Evolutionary conservation across 2,797 vertebrate species (phyloP), one percentile per base, ranked within the genome.

Genomic region (Erethizon dorsatum): DNA sequence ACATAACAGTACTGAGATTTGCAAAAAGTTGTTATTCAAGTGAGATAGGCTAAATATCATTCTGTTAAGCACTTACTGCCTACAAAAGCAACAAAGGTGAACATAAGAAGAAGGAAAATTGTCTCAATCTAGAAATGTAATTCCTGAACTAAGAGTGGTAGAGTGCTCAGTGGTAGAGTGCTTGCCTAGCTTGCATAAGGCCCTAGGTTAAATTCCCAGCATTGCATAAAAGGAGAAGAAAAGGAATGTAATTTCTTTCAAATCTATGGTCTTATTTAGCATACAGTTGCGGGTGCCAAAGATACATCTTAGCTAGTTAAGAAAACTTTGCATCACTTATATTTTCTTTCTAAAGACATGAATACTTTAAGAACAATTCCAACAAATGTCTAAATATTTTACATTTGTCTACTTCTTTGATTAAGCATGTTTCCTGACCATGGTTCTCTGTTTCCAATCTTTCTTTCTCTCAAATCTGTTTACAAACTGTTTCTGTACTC

Each of bases 301-400:
- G 63, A 78, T 33, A 80, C 61, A 85, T 87, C 93, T 96, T 56
- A 61, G 78, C 86, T 54, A 63, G 26, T 73, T 95, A 86, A 85
- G 45, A 50, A 77, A 95, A 95, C 75, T 37, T 78, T 94, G 20
- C 3, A 69, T 91, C 78, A 73, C 83, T 91, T 89, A 61, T 20
- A 37, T 65, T 79, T 90, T 89, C 47, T 47, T 47, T 78, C 87
- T 52, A 54, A 97, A 96, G 73, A 52, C 47, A 86, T 0, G 31
- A 78, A 82, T 89, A 79, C 83, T 84, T 94, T 93, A 73, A 88
- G 50, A 69, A 87, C 47, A 90, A 73, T 45, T 61, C 85, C 88
- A 87, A 79, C 56, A 89, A 95, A 73, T 50, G 45, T 75, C 47
- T 80, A 94, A 92, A 91, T 88, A 92, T 82, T 97, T 94, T 69